Conservation (phyloP, 2,888 invertebrate species). For the Cheilosia urbana region DNA sequence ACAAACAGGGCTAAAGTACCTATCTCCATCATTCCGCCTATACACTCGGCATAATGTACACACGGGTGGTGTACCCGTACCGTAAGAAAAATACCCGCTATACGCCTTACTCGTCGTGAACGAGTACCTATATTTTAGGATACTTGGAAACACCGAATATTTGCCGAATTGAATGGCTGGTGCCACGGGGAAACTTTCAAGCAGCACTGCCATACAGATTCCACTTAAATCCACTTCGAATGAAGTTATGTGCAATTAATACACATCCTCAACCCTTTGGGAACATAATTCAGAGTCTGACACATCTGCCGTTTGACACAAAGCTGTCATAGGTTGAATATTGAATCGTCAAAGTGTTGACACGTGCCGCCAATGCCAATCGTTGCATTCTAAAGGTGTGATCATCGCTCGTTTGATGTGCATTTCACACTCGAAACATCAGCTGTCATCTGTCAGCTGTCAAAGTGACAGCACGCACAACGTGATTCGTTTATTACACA, state of each 20-base stretch:
- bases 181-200: slow-evolving; percentile 9
- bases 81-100: slow-evolving; percentile 13
- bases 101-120: neutral
- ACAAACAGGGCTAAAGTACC: slow-evolving; percentile 38
- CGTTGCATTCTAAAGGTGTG: neutral
- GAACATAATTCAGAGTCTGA: neutral
- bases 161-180: slow-evolving; percentile 17
- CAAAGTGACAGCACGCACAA: slow-evolving; percentile 10
- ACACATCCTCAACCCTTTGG: neutral
- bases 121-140: neutral
- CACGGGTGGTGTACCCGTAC: neutral
- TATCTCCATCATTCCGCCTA: neutral
- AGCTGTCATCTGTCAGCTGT: slow-evolving; percentile 39
- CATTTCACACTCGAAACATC: slow-evolving; percentile 9
- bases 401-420: slow-evolving; percentile 11
- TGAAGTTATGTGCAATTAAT: slow-evolving; percentile 23
- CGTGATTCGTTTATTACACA: slow-evolving; percentile 38
- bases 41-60: neutral
- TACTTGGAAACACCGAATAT: neutral
- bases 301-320: neutral
- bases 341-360: slow-evolving; percentile 3
- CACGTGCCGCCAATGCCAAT: slow-evolving; percentile 21
- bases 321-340: neutral
- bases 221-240: slow-evolving; percentile 27
- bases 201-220: neutral